Conservation (phyloP, 2,113 vertebrate genomes). For the Ochotona curzoniae region DNA sequence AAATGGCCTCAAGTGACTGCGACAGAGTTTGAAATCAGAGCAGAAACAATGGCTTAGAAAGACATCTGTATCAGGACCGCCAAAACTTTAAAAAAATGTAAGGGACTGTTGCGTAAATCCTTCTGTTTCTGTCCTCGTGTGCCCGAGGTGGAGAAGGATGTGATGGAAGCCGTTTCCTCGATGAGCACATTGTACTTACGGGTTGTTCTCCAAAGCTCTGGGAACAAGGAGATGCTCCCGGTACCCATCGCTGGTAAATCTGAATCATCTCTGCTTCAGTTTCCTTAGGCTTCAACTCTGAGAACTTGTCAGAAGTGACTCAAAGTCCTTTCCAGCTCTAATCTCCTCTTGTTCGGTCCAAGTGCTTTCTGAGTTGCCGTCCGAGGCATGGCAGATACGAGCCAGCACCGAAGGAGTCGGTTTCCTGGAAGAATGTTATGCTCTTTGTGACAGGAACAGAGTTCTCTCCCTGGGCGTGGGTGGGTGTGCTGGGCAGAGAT, state of each 20-base stretch:
- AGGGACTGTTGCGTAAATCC: background rate
- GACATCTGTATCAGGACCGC: background rate
- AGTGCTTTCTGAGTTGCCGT: constrained; percentile 24
- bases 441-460: background rate
- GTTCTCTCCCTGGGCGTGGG: background rate
- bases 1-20: background rate
- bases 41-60: background rate
- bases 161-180: background rate
- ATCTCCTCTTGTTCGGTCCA: background rate
- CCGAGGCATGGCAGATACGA: background rate
- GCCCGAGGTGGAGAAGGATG: no score
- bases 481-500: background rate
- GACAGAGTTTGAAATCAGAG: constrained; percentile 20
- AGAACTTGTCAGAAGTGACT: background rate
- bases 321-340: constrained; percentile 20
- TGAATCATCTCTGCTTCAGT: background rate
- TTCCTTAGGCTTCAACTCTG: constrained; percentile 4
- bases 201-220: background rate
- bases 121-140: background rate
- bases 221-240: background rate
- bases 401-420: background rate
- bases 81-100: constrained; percentile 5
- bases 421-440: background rate
- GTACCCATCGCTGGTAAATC: constrained; percentile 2
- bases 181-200: background rate